These are phyloP conservation scores for Pemphigus obesinymphae DNA, from an alignment of 1,140 invertebrate species.

Conservation along the genomic window DNA sequence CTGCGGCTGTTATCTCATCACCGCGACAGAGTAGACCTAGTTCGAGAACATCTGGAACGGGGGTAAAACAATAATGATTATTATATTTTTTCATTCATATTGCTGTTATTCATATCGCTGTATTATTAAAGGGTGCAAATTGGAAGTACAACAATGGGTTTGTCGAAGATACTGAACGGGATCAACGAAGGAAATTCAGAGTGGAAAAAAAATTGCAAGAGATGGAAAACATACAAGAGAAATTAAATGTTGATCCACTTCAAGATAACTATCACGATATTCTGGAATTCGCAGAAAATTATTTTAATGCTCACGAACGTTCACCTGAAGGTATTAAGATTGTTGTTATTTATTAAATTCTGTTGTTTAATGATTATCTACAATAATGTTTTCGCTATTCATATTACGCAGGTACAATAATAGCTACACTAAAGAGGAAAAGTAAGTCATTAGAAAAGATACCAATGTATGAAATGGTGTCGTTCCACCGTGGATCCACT, in stretches of 20 bases:
- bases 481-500: conserved; percentile 76
- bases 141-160: conserved; percentile 9
- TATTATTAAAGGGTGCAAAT: background rate
- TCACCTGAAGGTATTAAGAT: conserved; percentile 48
- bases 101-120: background rate
- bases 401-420: conserved; percentile 62
- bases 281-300: conserved; percentile 86
- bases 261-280: conserved; percentile 68
- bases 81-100: no score
- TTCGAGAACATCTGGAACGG: conserved; percentile 46
- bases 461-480: conserved; percentile 88
- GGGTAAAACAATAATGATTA: no score
- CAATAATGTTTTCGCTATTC: no score
- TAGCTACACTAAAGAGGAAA: conserved; percentile 81
- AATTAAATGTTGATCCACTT: conserved; percentile 49
- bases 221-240: conserved; percentile 56
- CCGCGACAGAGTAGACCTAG: conserved; percentile 52
- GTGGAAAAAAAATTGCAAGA: conserved; percentile 82
- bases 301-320: conserved; percentile 85
- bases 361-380: background rate
- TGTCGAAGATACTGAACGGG: conserved; percentile 55
- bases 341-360: background rate
- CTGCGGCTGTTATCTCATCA: conserved; percentile 45
- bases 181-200: conserved; percentile 71
- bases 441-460: conserved; percentile 71